phyloP scores from a whole-genome alignment of 2,113 vertebrate genomes.

The Gracilinanus agilis region DNA sequence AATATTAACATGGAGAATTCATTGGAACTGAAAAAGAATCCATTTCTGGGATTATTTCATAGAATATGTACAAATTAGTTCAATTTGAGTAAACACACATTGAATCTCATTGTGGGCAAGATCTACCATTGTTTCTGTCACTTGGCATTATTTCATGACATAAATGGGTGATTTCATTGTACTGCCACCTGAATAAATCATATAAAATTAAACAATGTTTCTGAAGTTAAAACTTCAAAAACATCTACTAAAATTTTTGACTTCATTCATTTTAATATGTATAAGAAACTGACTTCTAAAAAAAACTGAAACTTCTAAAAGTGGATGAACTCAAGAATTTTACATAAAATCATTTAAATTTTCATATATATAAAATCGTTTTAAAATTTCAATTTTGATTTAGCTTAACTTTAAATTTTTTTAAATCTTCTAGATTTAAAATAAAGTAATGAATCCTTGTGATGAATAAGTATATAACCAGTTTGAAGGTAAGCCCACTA shows the following conservation, averaged over 20 bases:
- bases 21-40: no score
- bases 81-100: background rate
- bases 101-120: background rate
- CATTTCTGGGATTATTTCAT: no score
- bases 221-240: background rate
- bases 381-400: background rate
- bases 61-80: background rate
- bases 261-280: background rate
- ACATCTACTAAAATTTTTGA: background rate
- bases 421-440: background rate
- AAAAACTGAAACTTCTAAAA: background rate
- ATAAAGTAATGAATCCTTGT: background rate
- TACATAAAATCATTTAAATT: background rate
- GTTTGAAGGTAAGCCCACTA: background rate
- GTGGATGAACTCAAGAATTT: background rate
- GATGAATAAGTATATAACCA: background rate
- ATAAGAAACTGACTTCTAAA: background rate
- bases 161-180: background rate
- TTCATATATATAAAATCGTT: background rate
- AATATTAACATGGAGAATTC: background rate
- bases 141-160: background rate
- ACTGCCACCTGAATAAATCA: background rate
- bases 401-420: background rate
- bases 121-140: background rate
- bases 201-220: background rate